Evolutionary conservation across 1,140 invertebrate genomes (phyloP).

Genomic region (Campoletis sonorensis): DNA sequence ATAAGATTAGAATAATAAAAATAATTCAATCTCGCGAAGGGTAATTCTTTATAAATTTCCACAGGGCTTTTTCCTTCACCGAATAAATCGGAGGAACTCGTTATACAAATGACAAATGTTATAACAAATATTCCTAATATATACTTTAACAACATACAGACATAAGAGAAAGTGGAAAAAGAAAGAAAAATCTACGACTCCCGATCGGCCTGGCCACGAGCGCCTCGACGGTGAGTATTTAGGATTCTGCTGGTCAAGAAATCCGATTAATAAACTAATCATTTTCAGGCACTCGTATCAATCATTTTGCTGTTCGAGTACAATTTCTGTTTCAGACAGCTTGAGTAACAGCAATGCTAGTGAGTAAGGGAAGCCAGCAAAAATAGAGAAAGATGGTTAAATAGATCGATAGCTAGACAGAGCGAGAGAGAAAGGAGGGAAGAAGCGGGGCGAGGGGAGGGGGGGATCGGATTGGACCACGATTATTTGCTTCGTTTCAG

Average conservation of each 20-base stretch:
- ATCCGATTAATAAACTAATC: slow-evolving; percentile 72
- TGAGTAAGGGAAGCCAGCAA: slow-evolving; percentile 4
- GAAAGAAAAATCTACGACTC: slow-evolving; percentile 41
- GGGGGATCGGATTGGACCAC: slow-evolving; percentile 53
- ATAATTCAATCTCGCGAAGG: too few relatives aligned
- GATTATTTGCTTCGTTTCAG: slow-evolving; percentile 66
- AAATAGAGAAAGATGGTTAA: neutral
- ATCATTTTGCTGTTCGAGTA: slow-evolving; percentile 67
- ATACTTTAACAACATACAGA: too few relatives aligned
- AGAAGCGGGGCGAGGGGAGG: too few relatives aligned
- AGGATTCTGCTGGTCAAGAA: slow-evolving; percentile 61
- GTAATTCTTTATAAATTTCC: too few relatives aligned
- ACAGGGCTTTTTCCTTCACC: too few relatives aligned
- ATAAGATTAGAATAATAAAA: too few relatives aligned
- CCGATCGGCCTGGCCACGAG: neutral
- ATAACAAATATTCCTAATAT: too few relatives aligned
- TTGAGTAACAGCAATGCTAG: slow-evolving; percentile 58
- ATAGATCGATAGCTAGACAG: too few relatives aligned
- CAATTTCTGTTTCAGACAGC: slow-evolving; percentile 66
- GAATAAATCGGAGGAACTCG: too few relatives aligned
- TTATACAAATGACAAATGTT: too few relatives aligned
- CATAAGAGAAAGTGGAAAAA: slow-evolving; percentile 12
- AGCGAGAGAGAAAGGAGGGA: too few relatives aligned
- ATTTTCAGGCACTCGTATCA: slow-evolving; percentile 68
- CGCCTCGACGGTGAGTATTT: neutral